Conservation (phyloP, 92 coral and sea anemone species). For the Palythoa grandiflora region DNA sequence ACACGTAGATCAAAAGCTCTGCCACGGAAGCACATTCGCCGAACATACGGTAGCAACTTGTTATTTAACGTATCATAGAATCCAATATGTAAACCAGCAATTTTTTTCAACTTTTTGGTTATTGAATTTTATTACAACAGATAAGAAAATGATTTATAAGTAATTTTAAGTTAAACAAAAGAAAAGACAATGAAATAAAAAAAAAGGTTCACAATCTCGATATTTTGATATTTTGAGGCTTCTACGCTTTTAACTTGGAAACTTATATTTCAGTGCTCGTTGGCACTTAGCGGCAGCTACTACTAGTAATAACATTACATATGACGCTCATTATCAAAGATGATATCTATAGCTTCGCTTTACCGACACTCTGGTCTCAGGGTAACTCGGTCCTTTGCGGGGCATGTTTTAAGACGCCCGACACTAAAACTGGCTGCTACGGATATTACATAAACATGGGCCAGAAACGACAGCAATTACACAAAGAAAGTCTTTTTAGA, state of each 20-base stretch:
- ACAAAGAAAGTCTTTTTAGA: background rate
- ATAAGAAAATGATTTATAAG: background rate
- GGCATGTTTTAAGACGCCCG: constrained; percentile 9
- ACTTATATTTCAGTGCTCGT: no score
- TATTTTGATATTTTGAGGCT: background rate
- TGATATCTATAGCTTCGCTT: background rate
- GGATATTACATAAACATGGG: background rate
- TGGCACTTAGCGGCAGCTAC: background rate
- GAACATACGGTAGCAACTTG: constrained; percentile 1
- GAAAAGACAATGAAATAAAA: no score
- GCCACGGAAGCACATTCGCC: background rate
- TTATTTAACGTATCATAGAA: constrained; percentile 12
- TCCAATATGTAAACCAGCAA: constrained; percentile 17
- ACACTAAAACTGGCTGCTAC: constrained; percentile 1
- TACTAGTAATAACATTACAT: background rate
- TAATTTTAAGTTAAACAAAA: no score
- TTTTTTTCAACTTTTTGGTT: constrained; percentile 9
- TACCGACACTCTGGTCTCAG: background rate
- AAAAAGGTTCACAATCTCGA: constrained; percentile 18
- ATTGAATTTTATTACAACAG: constrained; percentile 20
- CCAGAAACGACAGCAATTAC: constrained; percentile 7
- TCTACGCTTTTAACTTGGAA: no score
- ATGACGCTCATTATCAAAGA: constrained; percentile 3
- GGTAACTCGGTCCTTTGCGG: constrained; percentile 1
- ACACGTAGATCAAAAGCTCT: constrained; percentile 11